Conservation (phyloP, 2,888 invertebrate species). For the Agrotis clavis region DNA sequence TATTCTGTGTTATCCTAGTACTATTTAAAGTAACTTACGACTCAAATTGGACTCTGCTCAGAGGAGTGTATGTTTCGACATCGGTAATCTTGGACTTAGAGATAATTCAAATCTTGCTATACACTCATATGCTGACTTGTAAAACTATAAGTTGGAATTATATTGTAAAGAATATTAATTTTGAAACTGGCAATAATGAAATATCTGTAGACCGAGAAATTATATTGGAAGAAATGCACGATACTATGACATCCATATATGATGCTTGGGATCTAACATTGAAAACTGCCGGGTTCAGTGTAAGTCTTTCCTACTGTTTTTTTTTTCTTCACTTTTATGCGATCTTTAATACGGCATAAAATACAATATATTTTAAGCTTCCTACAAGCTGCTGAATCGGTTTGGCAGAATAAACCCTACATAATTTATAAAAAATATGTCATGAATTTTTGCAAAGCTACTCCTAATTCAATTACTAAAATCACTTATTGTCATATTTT, state of each 20-base stretch:
- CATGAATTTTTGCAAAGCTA: too few species aligned
- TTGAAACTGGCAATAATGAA: constrained; percentile 28
- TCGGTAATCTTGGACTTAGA: constrained; percentile 50
- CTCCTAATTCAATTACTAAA: too few species aligned
- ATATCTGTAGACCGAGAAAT: constrained; percentile 26
- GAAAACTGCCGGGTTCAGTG: constrained; percentile 36
- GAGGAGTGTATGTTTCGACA: constrained; percentile 31
- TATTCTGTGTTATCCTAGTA: constrained; percentile 13
- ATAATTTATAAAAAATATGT: too few species aligned
- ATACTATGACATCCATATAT: constrained; percentile 15
- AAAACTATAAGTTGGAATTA: constrained; percentile 45
- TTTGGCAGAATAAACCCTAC: too few species aligned
- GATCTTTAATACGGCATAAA: too few species aligned
- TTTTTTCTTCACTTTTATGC: too few species aligned
- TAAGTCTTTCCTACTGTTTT: constrained; percentile 5
- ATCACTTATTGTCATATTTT: not conserved
- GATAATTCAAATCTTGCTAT: constrained; percentile 28
- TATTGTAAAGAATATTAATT: constrained; percentile 26
- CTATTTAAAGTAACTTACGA: constrained; percentile 41
- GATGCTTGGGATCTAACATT: constrained; percentile 42
- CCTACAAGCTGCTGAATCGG: too few species aligned
- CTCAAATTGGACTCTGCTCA: constrained; percentile 33
- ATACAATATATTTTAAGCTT: too few species aligned
- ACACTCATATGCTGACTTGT: constrained; percentile 30
- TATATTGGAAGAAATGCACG: constrained; percentile 18